Conservation (phyloP, 2,797 vertebrate species). For the Numenius phaeopus region DNA sequence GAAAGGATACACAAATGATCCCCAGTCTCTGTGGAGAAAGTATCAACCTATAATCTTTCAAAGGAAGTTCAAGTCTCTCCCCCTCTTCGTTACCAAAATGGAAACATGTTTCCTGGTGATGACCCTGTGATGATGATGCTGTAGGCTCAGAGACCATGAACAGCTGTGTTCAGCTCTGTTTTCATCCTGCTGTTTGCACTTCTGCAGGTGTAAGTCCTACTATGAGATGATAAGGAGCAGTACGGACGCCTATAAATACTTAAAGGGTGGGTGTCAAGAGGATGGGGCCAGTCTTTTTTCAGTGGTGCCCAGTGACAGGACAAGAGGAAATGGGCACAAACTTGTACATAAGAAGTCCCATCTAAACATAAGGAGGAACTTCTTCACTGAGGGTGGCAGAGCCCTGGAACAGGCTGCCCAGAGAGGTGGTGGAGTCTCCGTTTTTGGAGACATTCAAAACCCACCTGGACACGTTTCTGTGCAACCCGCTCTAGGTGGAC, state of each 20-base stretch:
- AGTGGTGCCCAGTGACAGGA: too few relatives aligned
- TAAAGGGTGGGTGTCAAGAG: too few relatives aligned
- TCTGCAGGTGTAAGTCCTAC: background rate
- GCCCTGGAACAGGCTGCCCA: too few relatives aligned
- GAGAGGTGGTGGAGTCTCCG: too few relatives aligned
- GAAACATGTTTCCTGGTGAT: background rate
- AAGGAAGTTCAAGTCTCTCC: background rate
- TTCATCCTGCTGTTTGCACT: background rate
- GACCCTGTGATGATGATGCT: background rate
- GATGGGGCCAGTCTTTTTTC: too few relatives aligned
- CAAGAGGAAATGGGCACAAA: too few relatives aligned
- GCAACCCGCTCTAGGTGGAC: too few relatives aligned
- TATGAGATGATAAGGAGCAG: background rate
- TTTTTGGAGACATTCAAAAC: too few relatives aligned
- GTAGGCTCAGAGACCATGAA: background rate
- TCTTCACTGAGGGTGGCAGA: too few relatives aligned
- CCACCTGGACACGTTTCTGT: too few relatives aligned
- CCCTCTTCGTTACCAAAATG: background rate
- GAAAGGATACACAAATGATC: background rate
- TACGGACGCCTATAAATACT: background rate
- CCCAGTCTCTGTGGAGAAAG: background rate
- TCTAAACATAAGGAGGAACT: too few relatives aligned
- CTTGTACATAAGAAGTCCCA: too few relatives aligned
- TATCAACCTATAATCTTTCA: background rate
- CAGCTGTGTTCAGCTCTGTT: background rate